Evolutionary conservation across 64 coral and sea anemone genomes (phyloP), one percentile per base, ranked within the genome.

Genomic region (Montipora sp.): DNA sequence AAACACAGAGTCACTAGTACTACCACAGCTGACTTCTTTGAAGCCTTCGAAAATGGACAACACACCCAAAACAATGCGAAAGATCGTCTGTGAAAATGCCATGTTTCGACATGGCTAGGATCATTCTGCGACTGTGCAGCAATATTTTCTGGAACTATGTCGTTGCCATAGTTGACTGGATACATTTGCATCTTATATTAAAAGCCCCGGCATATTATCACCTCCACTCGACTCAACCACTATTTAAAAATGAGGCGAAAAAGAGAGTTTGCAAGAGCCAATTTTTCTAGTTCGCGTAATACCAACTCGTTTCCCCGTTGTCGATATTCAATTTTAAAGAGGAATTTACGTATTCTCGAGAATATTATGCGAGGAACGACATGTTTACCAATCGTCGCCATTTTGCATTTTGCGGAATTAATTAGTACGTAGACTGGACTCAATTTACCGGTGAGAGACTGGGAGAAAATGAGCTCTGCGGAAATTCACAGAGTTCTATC

Each of bases 351-450:
- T 2, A 36, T 36, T 36, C 36, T 36, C 36, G 36, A 36, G 1
- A 36, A 36, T 36, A 36, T 36, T 36, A 36, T 36, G 36, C 36
- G 36, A 36, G 36, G 2, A 36, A 36, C 36, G 36, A 12, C 7
- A 16, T 83, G 80, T 83, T 83, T 68, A 83, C 58, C 9, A 11
- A 1, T 10, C 24, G 7, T 18, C 80, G 59, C 59, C 80, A 83
- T 83, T 83, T 83, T 83, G 80, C 65, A 68, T 83, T 45, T 68
- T 66, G 59, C 80, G 80, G 27, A 3, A 27, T 4, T 14, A 45
- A 73, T 36, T 36, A 2, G 36, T 36, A 36, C 36, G 36, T 36
- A 73, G 18, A 11, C 79, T 60, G 8, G 47, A 19, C 27, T 55
- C 72, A 8, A 75, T 2, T 22, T 20, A 27, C 19, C 15, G 51